Conservation (phyloP, 2,888 invertebrate species). For the Epistrophella euchroma region DNA sequence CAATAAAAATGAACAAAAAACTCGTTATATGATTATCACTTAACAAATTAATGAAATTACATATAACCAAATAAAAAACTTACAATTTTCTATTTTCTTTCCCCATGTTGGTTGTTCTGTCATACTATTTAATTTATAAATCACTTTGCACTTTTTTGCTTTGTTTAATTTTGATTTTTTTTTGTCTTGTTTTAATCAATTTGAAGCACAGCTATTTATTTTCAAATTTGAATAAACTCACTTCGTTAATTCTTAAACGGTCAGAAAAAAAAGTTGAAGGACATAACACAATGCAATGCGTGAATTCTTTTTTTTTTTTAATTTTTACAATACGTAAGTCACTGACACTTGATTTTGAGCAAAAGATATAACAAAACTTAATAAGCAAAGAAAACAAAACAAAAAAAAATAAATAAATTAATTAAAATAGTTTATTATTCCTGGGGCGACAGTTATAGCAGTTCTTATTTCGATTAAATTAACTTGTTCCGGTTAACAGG, state of each 20-base stretch:
- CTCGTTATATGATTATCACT: background rate
- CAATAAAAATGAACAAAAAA: background rate
- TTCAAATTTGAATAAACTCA: conserved; percentile 15
- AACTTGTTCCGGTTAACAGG: conserved; percentile 45
- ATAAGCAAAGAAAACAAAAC: conserved; percentile 6
- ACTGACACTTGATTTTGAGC: conserved; percentile 17
- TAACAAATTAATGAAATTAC: background rate
- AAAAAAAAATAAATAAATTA: background rate
- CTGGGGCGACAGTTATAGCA: conserved; percentile 19
- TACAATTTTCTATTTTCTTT: conserved; percentile 81
- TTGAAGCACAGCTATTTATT: conserved; percentile 4
- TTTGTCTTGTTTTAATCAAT: background rate
- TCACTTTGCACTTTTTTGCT: conserved; percentile 3
- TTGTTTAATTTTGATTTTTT: conserved; percentile 1
- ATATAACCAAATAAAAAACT: conserved; percentile 77
- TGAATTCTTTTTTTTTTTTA: background rate
- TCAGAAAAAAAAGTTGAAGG: conserved; percentile 10
- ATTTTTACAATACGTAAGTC: background rate
- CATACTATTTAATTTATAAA: conserved; percentile 78
- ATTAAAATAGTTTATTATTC: conserved; percentile 6
- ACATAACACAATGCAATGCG: conserved; percentile 23
- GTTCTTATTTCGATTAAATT: conserved; percentile 47
- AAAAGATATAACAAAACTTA: background rate
- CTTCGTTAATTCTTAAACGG: background rate
- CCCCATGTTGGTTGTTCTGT: conserved; percentile 82